Percentiles rank a stretch among this genome's conserved stretches.
Conservation (phyloP, 2,888 invertebrate species). For the Caenorhabditis sp. region DNA sequence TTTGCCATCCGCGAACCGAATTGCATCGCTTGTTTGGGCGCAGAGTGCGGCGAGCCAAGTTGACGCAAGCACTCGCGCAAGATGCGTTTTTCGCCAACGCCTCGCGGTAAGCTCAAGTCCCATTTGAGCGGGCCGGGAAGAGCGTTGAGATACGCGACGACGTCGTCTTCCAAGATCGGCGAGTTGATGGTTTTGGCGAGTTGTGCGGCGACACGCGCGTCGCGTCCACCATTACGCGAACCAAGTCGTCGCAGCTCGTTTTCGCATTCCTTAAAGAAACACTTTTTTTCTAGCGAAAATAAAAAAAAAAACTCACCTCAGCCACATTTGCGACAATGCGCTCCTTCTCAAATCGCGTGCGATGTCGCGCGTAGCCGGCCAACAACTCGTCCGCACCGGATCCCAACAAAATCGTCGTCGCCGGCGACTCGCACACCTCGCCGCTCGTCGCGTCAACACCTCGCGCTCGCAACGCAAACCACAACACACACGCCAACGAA, state of each 20-base stretch:
- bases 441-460: slow-evolving; percentile 71
- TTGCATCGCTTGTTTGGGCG: slow-evolving; percentile 92
- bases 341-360: slow-evolving; percentile 76
- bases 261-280: slow-evolving; percentile 77
- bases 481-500: slow-evolving; percentile 86
- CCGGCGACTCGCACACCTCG: slow-evolving; percentile 17
- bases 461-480: slow-evolving; percentile 88
- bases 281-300: too few relatives aligned
- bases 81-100: slow-evolving; percentile 78
- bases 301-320: too few relatives aligned
- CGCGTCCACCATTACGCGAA: slow-evolving; percentile 88
- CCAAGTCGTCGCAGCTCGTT: slow-evolving; percentile 87
- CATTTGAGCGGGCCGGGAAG: slow-evolving; percentile 74
- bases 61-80: slow-evolving; percentile 42
- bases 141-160: slow-evolving; percentile 74
- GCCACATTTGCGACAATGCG: slow-evolving; percentile 24
- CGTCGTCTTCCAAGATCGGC: slow-evolving; percentile 77
- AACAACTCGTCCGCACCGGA: slow-evolving; percentile 97
- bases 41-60: slow-evolving; percentile 72
- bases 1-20: slow-evolving; percentile 92
- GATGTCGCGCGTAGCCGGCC: slow-evolving; percentile 90
- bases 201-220: slow-evolving; percentile 87
- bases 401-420: slow-evolving; percentile 78
- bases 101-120: slow-evolving; percentile 74
- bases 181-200: slow-evolving; percentile 80